Base-by-base conservation (phyloP, 2,113 vertebrate genomes). In the Xiphophorus maculatus region DNA sequence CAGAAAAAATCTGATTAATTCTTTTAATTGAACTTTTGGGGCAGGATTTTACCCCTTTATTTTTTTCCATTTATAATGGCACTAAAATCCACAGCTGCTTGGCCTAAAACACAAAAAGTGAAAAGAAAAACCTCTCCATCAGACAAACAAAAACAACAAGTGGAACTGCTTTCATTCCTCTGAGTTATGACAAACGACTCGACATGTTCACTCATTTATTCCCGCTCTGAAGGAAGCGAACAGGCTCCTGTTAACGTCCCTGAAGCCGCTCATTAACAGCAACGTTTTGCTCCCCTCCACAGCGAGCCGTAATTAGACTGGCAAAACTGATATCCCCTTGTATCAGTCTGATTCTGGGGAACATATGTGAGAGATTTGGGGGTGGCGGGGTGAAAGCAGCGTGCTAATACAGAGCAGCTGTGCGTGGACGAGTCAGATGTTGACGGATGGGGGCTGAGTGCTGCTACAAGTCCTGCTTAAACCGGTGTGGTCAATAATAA, bases 301-400 rank as follows among this genome's bases (percentile, higher is more conserved):
- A 81, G 80, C 40, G 75, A 87, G 86, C 90, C 80, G 91, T 87
- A 94, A 94, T 94, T 94, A 94, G 86, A 91, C 90, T 93, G 93
- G 90, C 91, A 92, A 89, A 93, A 92, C 90, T 86, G 92, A 94
- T 94, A 91, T 92, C 89, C 80, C 85, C 82, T 91, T 89, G 91
- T 94, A 94, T 91, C 89, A 90, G 89, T 93, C 90, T 91, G 92
- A 93, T 90, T 92, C 90, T 35, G 76, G 88, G 90, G 90, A 93
- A 94, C 93, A 93, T 94, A 90, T 94, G 93, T 70, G 90, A 90
- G 87, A 93, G 92, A 92, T 95, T 95, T 93, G 85, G 81, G 86
- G 85, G 13, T 13, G 65, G n/a, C 15, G n/a, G 12, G 37, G 90
- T 85, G 85, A 90, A 89, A 80, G 74, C 80, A 85, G 80, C 71